Evolutionary conservation across 2,797 vertebrate species (phyloP), one percentile per base, ranked within the genome.

Genomic region (Emydoidea blandingii): DNA sequence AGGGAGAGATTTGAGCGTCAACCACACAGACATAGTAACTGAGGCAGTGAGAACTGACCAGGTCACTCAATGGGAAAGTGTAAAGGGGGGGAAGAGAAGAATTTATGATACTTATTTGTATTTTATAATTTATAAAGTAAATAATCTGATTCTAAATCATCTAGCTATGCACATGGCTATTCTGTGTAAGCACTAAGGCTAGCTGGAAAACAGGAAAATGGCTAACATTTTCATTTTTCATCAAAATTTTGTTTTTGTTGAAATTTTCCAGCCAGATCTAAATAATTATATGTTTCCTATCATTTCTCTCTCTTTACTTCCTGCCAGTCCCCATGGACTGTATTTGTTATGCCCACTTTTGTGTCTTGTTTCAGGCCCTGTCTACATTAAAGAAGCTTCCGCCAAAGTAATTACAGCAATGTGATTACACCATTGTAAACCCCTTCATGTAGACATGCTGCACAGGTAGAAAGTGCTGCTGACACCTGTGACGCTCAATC

Each of bases 1-100:
- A 54, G 53, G 27, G 7, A 80, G 53, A 91, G 56, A 47, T 1
- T 5, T 0, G 6, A 91, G 50, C n/a, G n/a, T 80, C 56, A 76
- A n/a, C 47, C 74, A 21, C 0, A 0, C 0, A 10, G n/a, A 59
- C 8, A n/a, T 56, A 1, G 0, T 3, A 76, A 18, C n/a, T 65
- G n/a, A 1, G 10, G 65, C 1, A 21, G 62, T 4, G 52, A 83
- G 59, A 65, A 34, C 59, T 65, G 29, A 16, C 6, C 12, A 65
- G 59, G 16, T 65, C 59, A 65, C 59, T 54, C 59, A 31, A 16
- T 16, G 16, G 59, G 29, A 65, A 65, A 65, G 14, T 65, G 34
- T 31, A 34, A 62, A 62, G 3, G 29, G 16, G 57, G 62, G 56
- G n/a, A 79, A 83, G 83, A 93, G 52, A 0, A n/a, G 41, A 92